phyloP scores from a whole-genome alignment of 2,113 vertebrate species.

The Baryphthengus martii region DNA sequence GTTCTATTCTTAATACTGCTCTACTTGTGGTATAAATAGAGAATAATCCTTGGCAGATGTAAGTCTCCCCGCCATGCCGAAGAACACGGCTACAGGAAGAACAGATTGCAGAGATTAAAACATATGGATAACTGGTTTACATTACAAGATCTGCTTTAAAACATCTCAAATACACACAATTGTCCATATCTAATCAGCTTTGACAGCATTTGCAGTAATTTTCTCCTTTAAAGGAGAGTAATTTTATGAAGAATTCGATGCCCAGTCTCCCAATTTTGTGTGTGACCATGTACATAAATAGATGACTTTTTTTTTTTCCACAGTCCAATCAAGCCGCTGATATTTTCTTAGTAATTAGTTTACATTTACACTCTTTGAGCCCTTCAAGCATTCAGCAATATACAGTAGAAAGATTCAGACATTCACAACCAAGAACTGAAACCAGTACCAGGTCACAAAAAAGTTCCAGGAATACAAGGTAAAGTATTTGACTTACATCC shows the following conservation, averaged over 20 bases:
- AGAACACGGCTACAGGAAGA: background rate
- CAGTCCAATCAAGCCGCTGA: no score
- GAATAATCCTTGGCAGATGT: background rate
- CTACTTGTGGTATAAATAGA: background rate
- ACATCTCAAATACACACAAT: background rate
- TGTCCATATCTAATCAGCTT: background rate
- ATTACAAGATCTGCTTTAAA: background rate
- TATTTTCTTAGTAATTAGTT: background rate
- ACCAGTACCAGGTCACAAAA: background rate
- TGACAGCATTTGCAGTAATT: background rate
- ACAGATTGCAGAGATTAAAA: background rate
- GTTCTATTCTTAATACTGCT: background rate
- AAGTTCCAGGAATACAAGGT: background rate
- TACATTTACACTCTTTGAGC: background rate
- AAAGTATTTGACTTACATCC: slow-evolving; percentile 77
- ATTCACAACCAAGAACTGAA: background rate
- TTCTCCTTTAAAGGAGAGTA: background rate
- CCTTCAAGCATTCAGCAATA: background rate
- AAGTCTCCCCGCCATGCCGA: background rate
- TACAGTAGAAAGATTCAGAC: background rate
- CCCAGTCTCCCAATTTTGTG: background rate
- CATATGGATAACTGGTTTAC: background rate
- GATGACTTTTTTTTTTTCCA: no score
- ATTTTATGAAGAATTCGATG: background rate
- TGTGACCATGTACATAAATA: background rate